phyloP scores from a whole-genome alignment of 2,797 vertebrate species.

The Uromys caudimaculatus region DNA sequence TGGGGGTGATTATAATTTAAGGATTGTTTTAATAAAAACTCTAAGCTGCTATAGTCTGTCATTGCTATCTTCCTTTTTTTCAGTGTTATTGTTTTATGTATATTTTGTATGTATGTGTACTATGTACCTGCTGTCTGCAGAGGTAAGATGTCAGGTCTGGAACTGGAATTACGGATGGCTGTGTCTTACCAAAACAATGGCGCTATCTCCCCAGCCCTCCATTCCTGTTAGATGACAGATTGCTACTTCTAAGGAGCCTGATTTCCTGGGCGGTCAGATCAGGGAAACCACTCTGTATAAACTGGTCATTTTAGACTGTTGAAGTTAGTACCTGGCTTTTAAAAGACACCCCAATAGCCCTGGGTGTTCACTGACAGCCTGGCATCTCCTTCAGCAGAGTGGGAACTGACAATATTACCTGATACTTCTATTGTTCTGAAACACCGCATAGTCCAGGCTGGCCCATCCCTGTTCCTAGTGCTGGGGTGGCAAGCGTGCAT shows the following conservation, averaged over 20 bases:
- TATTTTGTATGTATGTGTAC: neutral
- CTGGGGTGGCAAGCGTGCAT: neutral
- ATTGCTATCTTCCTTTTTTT: neutral
- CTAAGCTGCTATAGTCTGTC: conserved; percentile 50
- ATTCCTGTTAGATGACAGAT: conserved; percentile 4
- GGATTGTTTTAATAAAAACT: conserved; percentile 87
- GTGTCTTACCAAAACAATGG: no score
- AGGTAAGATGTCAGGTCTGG: neutral
- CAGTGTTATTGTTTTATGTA: neutral
- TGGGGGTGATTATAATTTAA: conserved; percentile 71
- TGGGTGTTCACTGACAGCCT: neutral
- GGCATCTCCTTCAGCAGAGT: neutral
- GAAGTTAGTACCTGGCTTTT: neutral
- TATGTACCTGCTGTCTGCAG: neutral
- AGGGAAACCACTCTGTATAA: neutral
- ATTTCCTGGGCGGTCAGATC: conserved; percentile 25
- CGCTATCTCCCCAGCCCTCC: neutral
- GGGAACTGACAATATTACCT: neutral
- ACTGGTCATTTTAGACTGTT: neutral
- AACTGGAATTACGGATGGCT: neutral
- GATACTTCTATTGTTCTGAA: neutral
- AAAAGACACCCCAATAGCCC: neutral
- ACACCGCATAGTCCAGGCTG: neutral
- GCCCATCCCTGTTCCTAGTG: neutral
- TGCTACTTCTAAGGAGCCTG: neutral